Evolutionary conservation across 2,888 invertebrate genomes (phyloP).

Genomic region (Amiota communis): DNA sequence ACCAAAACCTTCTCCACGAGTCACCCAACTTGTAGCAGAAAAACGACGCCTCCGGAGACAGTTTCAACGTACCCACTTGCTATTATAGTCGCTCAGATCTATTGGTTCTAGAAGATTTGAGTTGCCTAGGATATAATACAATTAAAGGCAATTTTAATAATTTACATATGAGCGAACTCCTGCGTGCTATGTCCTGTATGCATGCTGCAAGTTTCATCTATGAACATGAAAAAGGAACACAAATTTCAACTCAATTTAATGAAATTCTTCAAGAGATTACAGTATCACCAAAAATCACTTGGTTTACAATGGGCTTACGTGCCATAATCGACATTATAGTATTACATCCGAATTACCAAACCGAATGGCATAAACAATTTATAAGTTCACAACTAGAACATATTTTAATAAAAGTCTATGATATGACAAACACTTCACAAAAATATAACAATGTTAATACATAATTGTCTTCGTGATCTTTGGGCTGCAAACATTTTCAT

Average conservation of each 20-base stretch:
- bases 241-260: constrained; percentile 50
- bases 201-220: constrained; percentile 72
- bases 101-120: constrained; percentile 72
- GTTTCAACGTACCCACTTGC: constrained; percentile 66
- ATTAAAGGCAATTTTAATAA: constrained; percentile 34
- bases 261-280: constrained; percentile 59
- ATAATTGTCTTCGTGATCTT: constrained; percentile 72
- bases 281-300: constrained; percentile 55
- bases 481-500: constrained; percentile 71
- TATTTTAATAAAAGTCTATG: constrained; percentile 54
- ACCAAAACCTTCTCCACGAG: no score
- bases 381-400: constrained; percentile 53
- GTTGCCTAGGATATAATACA: constrained; percentile 44
- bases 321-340: constrained; percentile 53
- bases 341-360: constrained; percentile 54
- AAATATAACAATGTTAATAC: constrained; percentile 74
- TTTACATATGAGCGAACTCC: constrained; percentile 59
- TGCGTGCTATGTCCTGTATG: constrained; percentile 69
- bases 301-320: constrained; percentile 62
- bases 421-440: constrained; percentile 61
- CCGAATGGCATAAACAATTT: constrained; percentile 44
- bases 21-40: no score
- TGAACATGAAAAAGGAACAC: constrained; percentile 58
- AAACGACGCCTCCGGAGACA: no score
- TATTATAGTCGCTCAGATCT: constrained; percentile 65